Base-by-base conservation (phyloP, 2,113 vertebrate genomes). In the Tautogolabrus adspersus region DNA sequence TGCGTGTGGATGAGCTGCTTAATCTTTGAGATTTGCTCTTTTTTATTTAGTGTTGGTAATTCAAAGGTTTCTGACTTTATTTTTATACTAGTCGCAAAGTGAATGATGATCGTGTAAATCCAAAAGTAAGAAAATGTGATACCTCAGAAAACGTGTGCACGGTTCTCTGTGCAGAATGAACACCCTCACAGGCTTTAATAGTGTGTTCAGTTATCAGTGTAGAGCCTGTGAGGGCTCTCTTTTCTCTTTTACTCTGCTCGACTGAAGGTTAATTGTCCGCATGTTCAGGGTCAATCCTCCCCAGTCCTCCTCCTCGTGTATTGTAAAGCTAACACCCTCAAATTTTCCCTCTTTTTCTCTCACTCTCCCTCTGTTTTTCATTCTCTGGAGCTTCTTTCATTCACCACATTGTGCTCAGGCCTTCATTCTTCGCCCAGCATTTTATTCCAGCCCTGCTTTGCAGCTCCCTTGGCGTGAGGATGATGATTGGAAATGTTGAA, bases 251-350 rank as follows among this genome's bases (percentile, higher is more conserved):
- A 47, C 56, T 72, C 46, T 63, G 38, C 59, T 66, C 59, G 72
- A 44, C 59, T 75, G 59, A 64, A 72, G 77, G 77, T 85, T 87
- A 79, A 77, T 70, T 68, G 77, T 64, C 22, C 11, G 16, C 66
- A 64, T 73, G 66, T 70, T 77, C 63, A 79, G 81, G 75, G 76
- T 83, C 71, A 66, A 10, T 63, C 60, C 60, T 73, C 59, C 70
- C 64, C 34, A 58, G 26, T 82, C 57, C n/a, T 76, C 38, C 51
- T 73, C 66, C 71, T 66, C 40, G 38, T 66, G 58, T 59, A 37
- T 21, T 64, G 22, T 57, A 61, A 66, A 38, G 21, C 65, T 79
- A 55, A 60, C 40, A 66, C 37, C 61, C 56, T 67, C 38, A 72
- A 16, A 58, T 61, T 9, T 42, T 15, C 38, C 12, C 18, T 55